Conservation (phyloP, 2,888 invertebrate genomes). For the Agrochola lota region DNA sequence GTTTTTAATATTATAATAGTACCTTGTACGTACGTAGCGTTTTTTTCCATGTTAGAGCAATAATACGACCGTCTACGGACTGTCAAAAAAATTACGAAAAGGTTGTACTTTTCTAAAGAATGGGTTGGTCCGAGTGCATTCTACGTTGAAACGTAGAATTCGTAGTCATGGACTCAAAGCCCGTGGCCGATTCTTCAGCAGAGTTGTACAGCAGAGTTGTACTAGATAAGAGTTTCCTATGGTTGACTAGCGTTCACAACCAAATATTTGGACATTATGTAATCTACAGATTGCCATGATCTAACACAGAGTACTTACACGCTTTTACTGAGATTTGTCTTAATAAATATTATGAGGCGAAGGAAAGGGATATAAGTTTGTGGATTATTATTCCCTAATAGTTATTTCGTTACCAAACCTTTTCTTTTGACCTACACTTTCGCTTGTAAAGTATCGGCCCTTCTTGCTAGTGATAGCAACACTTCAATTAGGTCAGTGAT, state of each 20-base stretch:
- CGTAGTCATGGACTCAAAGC: neutral
- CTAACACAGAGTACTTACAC: neutral
- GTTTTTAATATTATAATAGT: neutral
- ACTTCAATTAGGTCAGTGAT: slow-evolving; percentile 34
- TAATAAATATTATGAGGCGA: neutral
- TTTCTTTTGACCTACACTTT: neutral
- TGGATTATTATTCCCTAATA: neutral
- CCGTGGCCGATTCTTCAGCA: neutral
- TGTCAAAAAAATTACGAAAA: neutral
- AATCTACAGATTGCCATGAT: neutral
- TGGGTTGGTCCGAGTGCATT: neutral
- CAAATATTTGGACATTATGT: neutral
- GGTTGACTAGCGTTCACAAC: neutral
- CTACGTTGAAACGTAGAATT: neutral
- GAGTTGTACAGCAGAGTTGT: neutral
- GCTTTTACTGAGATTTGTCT: neutral
- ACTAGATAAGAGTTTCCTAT: neutral
- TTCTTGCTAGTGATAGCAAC: slow-evolving; percentile 5
- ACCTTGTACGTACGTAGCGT: neutral
- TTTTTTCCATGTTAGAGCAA: no score
- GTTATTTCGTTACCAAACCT: neutral
- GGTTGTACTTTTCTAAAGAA: neutral
- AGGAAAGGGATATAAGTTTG: no score
- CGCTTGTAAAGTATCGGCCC: neutral
- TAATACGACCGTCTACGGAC: neutral